Evolutionary conservation across 2,113 vertebrate species (phyloP), one percentile per base, ranked within the genome.

Genomic region (Saimiri boliviensis): DNA sequence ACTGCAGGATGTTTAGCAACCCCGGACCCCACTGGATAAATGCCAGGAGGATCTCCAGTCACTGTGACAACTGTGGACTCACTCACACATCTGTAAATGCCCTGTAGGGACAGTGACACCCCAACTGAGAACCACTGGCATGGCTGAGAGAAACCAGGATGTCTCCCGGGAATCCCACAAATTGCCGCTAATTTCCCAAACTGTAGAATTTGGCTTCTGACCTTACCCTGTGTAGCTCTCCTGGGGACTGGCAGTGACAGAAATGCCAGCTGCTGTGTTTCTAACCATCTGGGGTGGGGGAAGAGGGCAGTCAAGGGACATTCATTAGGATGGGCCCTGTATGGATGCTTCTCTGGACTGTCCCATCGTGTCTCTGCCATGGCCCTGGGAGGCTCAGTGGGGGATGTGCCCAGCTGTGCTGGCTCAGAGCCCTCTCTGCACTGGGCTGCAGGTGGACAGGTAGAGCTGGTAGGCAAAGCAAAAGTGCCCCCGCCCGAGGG

Each of bases 141-240:
- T 0, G 14, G 71, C 42, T 60, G 11, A 70, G 60, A 95, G 54
- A 86, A 83, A 81, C 30, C 25, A 58, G 16, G 40, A 66, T 0
- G 8, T 87, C 84, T 86, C 91, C 37, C 37, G 25, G 79, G 95
- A 97, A 73, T 68, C 45, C 60, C 11, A 54, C 25, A 81, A 95
- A 70, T 49, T 45, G 60, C 52, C 17, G 42, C 60, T 94, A 47
- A 97, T 95, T 89, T 76, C 89, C 93, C 88, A 91, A 80, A 89
- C 16, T 74, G 19, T 25, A 81, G 60, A 10, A 13, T 8, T 58
- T 95, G 86, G 89, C 93, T 96, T 94, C 80, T 89, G 70, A 94
- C 37, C 71, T 70, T 77, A 84, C 54, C 40, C 47, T 10, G 30
- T 27, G 91, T 63, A 49, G 86, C 71, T 81, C 71, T 60, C 74